These are phyloP conservation scores for Caenorhabditis doughertyi DNA, from an alignment of 2,888 invertebrate species.

Conservation along the genomic window DNA sequence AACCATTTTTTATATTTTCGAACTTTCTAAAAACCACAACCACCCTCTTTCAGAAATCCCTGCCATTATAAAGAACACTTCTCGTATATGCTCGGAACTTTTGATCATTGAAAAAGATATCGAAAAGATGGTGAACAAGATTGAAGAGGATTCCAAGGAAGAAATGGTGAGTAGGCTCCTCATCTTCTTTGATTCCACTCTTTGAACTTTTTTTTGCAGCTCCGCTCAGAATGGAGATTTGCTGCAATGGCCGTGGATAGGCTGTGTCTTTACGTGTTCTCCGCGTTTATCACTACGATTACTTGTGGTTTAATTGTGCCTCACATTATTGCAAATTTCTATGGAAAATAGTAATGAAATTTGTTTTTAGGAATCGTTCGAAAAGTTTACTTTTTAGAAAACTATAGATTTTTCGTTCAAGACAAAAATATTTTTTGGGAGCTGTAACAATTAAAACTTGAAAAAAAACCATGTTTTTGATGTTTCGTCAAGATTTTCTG, in stretches of 20 bases:
- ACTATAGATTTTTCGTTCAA: too few relatives aligned
- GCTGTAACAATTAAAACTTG: too few relatives aligned
- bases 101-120: constrained; percentile 60
- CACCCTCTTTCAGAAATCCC: constrained; percentile 14
- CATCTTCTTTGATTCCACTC: neutral
- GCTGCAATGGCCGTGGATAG: constrained; percentile 82
- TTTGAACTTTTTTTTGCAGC: constrained; percentile 39
- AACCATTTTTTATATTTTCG: too few relatives aligned
- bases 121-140: constrained; percentile 63
- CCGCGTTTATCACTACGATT: constrained; percentile 78
- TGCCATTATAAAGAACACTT: constrained; percentile 55
- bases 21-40: neutral
- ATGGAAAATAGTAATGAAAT: neutral
- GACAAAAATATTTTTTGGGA: too few relatives aligned
- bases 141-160: constrained; percentile 66
- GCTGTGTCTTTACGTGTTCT: constrained; percentile 81
- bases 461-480: too few relatives aligned
- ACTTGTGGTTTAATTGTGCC: constrained; percentile 81
- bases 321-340: constrained; percentile 76
- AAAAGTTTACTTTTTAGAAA: neutral
- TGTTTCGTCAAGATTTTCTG: too few relatives aligned
- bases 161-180: constrained; percentile 62
- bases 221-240: constrained; percentile 73
- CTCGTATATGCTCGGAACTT: constrained; percentile 65
- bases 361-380: neutral